These are phyloP conservation scores for Rhaphigaster nebulosa DNA, from an alignment of 2,888 invertebrate species.

Conservation along the genomic window DNA sequence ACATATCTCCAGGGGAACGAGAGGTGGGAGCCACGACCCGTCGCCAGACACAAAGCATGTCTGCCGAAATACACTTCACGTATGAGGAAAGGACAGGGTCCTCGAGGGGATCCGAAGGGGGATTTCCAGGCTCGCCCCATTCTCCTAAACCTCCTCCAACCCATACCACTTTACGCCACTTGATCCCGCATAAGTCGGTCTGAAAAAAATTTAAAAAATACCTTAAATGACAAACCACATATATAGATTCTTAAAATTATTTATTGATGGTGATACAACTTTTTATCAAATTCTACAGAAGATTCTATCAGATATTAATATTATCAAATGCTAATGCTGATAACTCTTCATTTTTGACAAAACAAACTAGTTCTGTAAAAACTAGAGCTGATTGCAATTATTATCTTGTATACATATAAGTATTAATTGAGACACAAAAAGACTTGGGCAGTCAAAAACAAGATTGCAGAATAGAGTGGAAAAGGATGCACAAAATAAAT, in stretches of 20 bases:
- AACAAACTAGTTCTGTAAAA: not conserved
- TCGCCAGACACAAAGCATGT: conserved; percentile 98
- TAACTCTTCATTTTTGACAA: not conserved
- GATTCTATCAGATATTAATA: not conserved
- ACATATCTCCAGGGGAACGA: conserved; percentile 64
- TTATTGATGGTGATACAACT: not conserved
- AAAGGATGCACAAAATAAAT: too few relatives aligned
- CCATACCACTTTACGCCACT: conserved; percentile 97
- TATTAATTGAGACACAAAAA: too few relatives aligned
- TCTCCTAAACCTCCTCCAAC: conserved; percentile 72
- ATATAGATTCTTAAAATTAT: not conserved
- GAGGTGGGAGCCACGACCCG: conserved; percentile 78
- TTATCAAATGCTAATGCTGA: not conserved
- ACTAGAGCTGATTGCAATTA: too few relatives aligned
- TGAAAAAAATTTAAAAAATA: conserved; percentile 72
- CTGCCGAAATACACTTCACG: conserved; percentile 91
- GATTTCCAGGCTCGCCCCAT: conserved; percentile 67
- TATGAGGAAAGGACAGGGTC: conserved; percentile 93
- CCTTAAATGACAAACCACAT: not conserved
- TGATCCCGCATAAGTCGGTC: conserved; percentile 99
- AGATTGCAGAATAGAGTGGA: too few relatives aligned
- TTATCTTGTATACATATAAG: too few relatives aligned
- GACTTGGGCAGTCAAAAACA: too few relatives aligned
- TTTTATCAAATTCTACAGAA: not conserved
- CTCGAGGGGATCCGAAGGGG: conserved; percentile 78